Percentiles rank a stretch among this genome's conserved stretches.
Evolutionary conservation across 2,888 invertebrate genomes (phyloP).

Genomic region (Rhagonycha fulva): DNA sequence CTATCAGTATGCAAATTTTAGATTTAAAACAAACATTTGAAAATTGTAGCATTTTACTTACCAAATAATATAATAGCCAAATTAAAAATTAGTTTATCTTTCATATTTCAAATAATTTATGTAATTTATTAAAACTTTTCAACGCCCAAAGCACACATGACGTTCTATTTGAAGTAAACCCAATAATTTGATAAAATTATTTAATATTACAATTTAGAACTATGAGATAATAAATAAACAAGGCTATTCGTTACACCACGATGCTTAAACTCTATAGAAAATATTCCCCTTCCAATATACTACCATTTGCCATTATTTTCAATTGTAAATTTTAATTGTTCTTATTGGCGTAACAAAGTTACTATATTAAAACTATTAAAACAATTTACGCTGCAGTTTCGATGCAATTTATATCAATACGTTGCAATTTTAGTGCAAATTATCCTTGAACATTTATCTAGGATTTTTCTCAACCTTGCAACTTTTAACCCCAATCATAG

Average conservation of each 20-base stretch:
- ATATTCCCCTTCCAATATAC: background rate
- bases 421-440: too few species aligned
- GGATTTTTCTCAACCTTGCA: too few species aligned
- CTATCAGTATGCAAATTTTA: background rate
- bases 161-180: background rate
- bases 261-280: background rate
- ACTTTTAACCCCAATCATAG: background rate
- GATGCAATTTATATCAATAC: too few species aligned
- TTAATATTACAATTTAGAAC: background rate
- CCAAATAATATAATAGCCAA: background rate
- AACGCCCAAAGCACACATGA: background rate
- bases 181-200: background rate
- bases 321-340: slow-evolving; percentile 1
- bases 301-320: background rate
- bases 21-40: too few species aligned
- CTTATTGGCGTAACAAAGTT: background rate
- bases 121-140: background rate
- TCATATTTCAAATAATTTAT: background rate
- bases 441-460: too few species aligned
- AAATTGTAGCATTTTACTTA: background rate
- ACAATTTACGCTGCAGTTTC: background rate
- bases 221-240: background rate
- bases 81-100: background rate
- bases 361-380: background rate
- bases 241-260: background rate